Percentiles rank a stretch among this genome's conserved stretches.
Conservation (phyloP, 2,888 invertebrate species). For the Parthenolecanium corni region DNA sequence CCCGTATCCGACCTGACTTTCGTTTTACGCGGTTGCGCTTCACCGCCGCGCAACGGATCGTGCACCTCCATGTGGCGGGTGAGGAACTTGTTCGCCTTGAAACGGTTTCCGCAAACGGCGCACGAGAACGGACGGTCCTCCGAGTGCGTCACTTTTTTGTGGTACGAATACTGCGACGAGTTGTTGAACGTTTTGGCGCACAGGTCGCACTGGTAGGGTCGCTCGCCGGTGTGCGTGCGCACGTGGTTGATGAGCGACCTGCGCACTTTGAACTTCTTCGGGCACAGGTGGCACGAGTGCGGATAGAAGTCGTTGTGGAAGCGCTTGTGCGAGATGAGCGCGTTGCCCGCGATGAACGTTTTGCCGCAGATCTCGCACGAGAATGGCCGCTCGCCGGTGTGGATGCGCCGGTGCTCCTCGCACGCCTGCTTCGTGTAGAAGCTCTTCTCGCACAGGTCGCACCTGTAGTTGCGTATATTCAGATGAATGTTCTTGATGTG, state of each 20-base stretch:
- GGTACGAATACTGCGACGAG: slow-evolving; percentile 29
- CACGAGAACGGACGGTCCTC: slow-evolving; percentile 39
- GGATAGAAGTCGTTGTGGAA: slow-evolving; percentile 42
- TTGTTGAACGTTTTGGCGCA: slow-evolving; percentile 31
- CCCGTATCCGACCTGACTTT: too few relatives aligned
- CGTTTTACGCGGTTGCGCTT: slow-evolving; percentile 1
- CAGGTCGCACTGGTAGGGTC: slow-evolving; percentile 29
- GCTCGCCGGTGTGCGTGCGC: slow-evolving; percentile 31
- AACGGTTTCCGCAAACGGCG: slow-evolving; percentile 38
- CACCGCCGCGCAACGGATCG: not conserved
- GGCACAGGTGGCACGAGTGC: slow-evolving; percentile 44
- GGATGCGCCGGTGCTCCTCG: slow-evolving; percentile 42
- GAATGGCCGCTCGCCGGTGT: slow-evolving; percentile 41
- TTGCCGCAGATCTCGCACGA: slow-evolving; percentile 42
- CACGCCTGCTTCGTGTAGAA: slow-evolving; percentile 42
- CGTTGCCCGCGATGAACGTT: slow-evolving; percentile 37
- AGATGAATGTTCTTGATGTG: slow-evolving; percentile 45
- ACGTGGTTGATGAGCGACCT: slow-evolving; percentile 30
- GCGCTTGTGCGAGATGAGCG: slow-evolving; percentile 47
- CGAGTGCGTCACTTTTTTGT: slow-evolving; percentile 30
- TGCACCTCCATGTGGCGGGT: slow-evolving; percentile 29
- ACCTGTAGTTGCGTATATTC: slow-evolving; percentile 41
- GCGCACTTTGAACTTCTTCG: slow-evolving; percentile 42
- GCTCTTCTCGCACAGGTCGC: slow-evolving; percentile 42
- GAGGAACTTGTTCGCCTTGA: slow-evolving; percentile 30